Evolutionary conservation across 2,888 invertebrate genomes (phyloP).

Genomic region (Parapristionchus giblindavisi): DNA sequence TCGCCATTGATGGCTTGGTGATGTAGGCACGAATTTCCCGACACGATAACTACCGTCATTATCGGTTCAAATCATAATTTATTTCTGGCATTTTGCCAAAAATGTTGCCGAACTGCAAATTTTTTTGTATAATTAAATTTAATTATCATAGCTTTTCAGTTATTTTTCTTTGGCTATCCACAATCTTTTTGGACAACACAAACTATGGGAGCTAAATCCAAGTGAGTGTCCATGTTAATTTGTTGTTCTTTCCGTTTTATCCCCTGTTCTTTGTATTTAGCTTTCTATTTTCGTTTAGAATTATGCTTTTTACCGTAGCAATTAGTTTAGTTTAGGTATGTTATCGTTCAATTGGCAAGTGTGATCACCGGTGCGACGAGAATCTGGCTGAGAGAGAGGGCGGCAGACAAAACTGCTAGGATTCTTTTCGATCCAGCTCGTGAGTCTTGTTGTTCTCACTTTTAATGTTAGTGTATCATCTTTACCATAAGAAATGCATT

Average conservation of each 20-base stretch:
- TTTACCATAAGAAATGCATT: conserved; percentile 69
- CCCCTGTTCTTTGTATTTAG: background rate
- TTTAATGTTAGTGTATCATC: background rate
- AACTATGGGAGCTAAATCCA: conserved; percentile 68
- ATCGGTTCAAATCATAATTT: background rate
- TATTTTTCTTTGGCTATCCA: background rate
- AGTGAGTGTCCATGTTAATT: conserved; percentile 49
- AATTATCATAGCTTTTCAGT: background rate
- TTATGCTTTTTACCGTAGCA: background rate
- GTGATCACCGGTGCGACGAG: conserved; percentile 64
- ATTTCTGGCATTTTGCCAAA: background rate
- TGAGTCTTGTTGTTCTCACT: conserved; percentile 38
- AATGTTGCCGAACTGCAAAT: conserved; percentile 34
- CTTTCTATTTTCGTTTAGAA: background rate
- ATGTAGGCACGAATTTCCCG: background rate
- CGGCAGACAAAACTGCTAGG: conserved; percentile 62
- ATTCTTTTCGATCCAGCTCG: conserved; percentile 67
- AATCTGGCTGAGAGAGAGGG: conserved; percentile 65
- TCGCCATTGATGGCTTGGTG: no score
- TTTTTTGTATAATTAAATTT: background rate
- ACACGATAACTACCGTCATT: background rate
- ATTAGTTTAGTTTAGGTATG: conserved; percentile 56
- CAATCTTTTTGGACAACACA: background rate
- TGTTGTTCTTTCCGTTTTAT: background rate
- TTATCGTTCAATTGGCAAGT: conserved; percentile 65